These are phyloP conservation scores for Fregata magnificens DNA, from an alignment of 2,113 vertebrate genomes.

Conservation along the genomic window DNA sequence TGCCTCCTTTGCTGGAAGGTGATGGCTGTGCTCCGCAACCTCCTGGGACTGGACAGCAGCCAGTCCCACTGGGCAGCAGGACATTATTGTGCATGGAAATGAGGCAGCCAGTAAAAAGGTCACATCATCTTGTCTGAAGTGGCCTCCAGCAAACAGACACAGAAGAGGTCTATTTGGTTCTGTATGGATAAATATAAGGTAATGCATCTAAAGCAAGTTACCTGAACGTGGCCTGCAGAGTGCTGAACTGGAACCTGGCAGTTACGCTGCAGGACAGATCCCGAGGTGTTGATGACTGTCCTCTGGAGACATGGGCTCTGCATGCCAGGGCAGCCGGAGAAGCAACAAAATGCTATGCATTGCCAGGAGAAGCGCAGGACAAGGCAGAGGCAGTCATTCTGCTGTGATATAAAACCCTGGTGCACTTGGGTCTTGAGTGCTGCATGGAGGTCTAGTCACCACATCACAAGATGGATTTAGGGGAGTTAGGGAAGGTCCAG, in stretches of 20 bases:
- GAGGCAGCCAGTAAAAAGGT: not conserved
- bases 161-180: not conserved
- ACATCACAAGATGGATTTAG: no score
- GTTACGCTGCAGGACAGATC: not conserved
- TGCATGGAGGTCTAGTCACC: not conserved
- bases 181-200: not conserved
- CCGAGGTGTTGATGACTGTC: no score
- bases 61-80: not conserved
- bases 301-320: not conserved
- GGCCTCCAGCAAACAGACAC: not conserved
- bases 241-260: not conserved
- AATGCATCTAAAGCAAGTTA: not conserved
- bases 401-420: not conserved
- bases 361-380: not conserved
- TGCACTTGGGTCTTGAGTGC: rapidly evolving
- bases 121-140: not conserved
- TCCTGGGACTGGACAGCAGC: not conserved
- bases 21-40: not conserved
- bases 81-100: not conserved
- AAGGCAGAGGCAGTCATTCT: not conserved
- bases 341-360: rapidly evolving
- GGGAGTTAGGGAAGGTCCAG: not conserved
- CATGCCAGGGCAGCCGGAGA: not conserved
- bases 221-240: not conserved
- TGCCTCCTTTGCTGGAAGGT: not conserved